Conservation (phyloP, 2,113 vertebrate species). For the Ctenodactylus gundi region DNA sequence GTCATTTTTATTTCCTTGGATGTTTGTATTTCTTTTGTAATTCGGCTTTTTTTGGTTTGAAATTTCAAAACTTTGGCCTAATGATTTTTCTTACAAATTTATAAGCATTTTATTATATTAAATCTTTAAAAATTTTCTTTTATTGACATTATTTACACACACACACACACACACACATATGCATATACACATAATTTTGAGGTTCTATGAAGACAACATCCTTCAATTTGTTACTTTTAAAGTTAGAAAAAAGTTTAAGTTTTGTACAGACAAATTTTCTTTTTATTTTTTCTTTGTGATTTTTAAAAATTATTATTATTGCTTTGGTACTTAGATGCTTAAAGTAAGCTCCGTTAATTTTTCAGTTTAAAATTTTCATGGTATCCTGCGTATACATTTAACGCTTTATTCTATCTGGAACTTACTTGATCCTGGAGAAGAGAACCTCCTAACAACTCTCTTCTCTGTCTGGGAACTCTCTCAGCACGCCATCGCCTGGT, state of each 20-base stretch:
- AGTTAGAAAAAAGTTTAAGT: neutral
- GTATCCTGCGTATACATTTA: neutral
- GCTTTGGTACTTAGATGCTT: neutral
- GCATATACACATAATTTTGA: neutral
- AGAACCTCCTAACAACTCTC: no score
- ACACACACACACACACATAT: neutral
- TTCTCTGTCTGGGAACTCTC: no score
- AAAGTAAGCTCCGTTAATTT: neutral
- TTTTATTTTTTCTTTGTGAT: neutral
- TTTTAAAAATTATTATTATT: neutral
- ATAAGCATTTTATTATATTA: neutral
- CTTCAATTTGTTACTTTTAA: neutral
- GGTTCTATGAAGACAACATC: neutral
- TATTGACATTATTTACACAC: neutral
- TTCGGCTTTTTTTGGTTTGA: neutral
- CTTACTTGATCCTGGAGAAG: conserved; percentile 14
- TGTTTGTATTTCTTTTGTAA: neutral
- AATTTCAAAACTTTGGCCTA: neutral
- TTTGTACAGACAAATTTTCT: neutral
- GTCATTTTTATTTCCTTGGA: neutral
- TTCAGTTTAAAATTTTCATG: neutral
- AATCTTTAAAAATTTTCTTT: neutral
- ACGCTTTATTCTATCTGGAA: neutral
- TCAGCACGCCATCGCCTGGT: no score
- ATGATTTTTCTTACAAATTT: conserved; percentile 1